Base-by-base conservation (phyloP, 1,140 invertebrate genomes). In the Aphidius gifuensis region DNA sequence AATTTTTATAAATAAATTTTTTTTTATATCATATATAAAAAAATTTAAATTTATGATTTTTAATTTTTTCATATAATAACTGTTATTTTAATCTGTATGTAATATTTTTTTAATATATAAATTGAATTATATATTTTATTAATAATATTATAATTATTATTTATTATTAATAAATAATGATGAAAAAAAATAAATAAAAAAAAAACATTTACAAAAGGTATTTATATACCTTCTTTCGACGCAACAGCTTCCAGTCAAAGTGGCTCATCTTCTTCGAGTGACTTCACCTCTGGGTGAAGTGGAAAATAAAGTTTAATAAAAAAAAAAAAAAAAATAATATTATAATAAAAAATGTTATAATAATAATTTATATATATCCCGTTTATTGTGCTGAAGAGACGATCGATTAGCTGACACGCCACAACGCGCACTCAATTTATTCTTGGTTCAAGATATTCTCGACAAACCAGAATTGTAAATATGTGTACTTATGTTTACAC, bases 211-310 rank as follows among this genome's bases (percentile, higher is more conserved):
- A 16, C 40, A 47, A 44, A 49, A 40, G 9, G 40, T 47, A 42
- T 48, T n/a, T 59, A 21, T 66, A 38, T 79, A 81, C 79, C 79
- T 81, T 81, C 68, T 80, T 81, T 65, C 78, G 75, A 64, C 79
- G 76, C 58, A 81, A 66, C 58, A 81, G 68, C 64, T 79, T 81
- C 79, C 79, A 81, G 71, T 81, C 79, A 67, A 81, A 81, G 68
- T 81, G 77, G 74, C 72, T 79, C 79, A 81, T 80, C 67, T 67
- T 78, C 70, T 61, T 62, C 50, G 23, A 32, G 23, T 32, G 4
- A 32, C 61, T 71, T 59, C 61, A 73, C 16, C 9, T 55, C 16
- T n/a, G 6, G 7, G 45, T n/a, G 16, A 44, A 32, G 6, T 64
- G 42, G 4, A 43, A 53, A 44, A 44, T 58, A 51, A 9, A 47